phyloP scores from a whole-genome alignment of 2,113 vertebrate genomes.

The Fregata magnificens region DNA sequence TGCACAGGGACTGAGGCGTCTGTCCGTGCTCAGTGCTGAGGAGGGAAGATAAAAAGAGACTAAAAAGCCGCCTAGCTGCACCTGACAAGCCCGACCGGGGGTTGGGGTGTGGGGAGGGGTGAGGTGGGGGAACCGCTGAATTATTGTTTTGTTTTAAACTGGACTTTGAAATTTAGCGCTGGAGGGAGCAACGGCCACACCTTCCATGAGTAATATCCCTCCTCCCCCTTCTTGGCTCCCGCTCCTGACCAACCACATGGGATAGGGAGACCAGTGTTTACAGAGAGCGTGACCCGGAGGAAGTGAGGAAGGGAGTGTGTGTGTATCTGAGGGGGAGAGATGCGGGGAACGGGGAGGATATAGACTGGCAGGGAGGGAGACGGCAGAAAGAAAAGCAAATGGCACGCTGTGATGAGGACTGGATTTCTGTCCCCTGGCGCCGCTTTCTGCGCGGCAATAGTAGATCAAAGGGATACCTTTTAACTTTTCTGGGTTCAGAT shows the following conservation, averaged over 20 bases:
- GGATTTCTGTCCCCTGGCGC: neutral
- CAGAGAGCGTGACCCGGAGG: neutral
- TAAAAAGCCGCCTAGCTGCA: no score
- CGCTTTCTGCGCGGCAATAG: neutral
- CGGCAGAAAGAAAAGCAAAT: neutral
- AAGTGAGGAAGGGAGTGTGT: neutral
- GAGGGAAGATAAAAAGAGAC: no score
- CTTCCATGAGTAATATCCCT: neutral
- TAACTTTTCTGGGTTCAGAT: neutral
- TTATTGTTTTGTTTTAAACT: neutral
- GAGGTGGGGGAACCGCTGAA: neutral
- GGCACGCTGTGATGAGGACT: fast-evolving
- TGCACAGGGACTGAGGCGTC: fast-evolving
- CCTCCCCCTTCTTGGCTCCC: neutral
- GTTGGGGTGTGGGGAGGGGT: neutral
- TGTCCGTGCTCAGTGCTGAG: fast-evolving
- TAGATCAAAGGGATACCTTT: fast-evolving
- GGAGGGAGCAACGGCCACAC: neutral
- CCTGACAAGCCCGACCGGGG: neutral
- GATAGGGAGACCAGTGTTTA: neutral
- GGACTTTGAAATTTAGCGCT: conserved; percentile 29
- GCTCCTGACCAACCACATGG: fast-evolving
- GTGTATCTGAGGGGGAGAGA: neutral
- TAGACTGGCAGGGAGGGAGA: neutral
- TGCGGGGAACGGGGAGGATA: neutral